Evolutionary conservation across 2,113 vertebrate species (phyloP).

Genomic region (Sorex fumeus): DNA sequence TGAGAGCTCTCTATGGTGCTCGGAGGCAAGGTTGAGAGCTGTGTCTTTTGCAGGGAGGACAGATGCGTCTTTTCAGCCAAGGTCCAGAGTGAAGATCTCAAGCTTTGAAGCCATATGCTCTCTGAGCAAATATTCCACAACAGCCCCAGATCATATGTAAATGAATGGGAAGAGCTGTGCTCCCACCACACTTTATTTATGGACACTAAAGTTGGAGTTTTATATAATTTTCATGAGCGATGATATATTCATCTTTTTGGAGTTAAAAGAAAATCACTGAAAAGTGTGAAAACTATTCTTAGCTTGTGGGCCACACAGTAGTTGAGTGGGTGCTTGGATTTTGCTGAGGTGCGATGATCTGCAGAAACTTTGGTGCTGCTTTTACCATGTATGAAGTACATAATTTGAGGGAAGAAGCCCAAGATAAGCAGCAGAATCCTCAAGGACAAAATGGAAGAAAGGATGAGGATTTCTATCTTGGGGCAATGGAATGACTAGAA

Average conservation of each 20-base stretch:
- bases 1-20: background rate
- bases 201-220: constrained; percentile 49
- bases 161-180: background rate
- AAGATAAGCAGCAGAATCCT: background rate
- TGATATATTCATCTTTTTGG: background rate
- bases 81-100: background rate
- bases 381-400: background rate
- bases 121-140: background rate
- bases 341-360: background rate
- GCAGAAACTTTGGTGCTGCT: background rate
- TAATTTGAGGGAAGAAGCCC: background rate
- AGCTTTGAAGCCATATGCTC: background rate
- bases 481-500: background rate
- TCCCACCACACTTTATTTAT: constrained; percentile 39
- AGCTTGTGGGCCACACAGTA: background rate
- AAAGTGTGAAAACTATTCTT: constrained; percentile 26
- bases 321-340: background rate
- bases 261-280: background rate
- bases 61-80: background rate
- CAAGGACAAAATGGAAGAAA: background rate
- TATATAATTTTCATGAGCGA: constrained; percentile 18
- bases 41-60: background rate
- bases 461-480: background rate
- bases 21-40: background rate
- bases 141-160: background rate